Percentiles rank a stretch among this genome's conserved stretches.
Conservation (phyloP, 2,888 invertebrate species). For the Ceraclea dissimilis region DNA sequence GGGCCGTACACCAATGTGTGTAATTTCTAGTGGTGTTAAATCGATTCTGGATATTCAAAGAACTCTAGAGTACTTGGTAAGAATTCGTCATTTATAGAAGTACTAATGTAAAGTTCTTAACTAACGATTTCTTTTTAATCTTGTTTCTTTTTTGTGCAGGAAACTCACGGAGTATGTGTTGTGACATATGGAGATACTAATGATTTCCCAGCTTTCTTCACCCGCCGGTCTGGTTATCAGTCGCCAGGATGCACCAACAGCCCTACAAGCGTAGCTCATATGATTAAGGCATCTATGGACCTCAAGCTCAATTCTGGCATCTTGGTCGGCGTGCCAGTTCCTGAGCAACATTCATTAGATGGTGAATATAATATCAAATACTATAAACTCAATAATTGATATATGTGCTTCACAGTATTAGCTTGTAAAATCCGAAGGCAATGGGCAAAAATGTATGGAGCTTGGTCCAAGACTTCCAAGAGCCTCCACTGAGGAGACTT, state of each 20-base stretch:
- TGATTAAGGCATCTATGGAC: slow-evolving; percentile 51
- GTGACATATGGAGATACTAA: slow-evolving; percentile 61
- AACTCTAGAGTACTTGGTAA: slow-evolving; percentile 88
- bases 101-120: no score
- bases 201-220: slow-evolving; percentile 93
- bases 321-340: slow-evolving; percentile 87
- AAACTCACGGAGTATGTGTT: slow-evolving; percentile 92
- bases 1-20: slow-evolving; percentile 77
- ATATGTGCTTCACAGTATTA: no score
- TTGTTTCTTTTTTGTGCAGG: slow-evolving; percentile 45
- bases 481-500: no score
- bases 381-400: background rate
- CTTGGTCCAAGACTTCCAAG: no score
- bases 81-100: no score
- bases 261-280: slow-evolving; percentile 62
- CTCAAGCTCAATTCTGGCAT: slow-evolving; percentile 62
- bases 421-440: no score
- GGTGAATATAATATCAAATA: slow-evolving; percentile 31
- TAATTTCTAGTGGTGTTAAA: slow-evolving; percentile 94
- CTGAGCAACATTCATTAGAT: slow-evolving; percentile 58
- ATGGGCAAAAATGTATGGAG: no score
- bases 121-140: no score
- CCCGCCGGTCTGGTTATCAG: slow-evolving; percentile 60
- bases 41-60: slow-evolving; percentile 93
- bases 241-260: slow-evolving; percentile 63